Evolutionary conservation across 2,113 vertebrate genomes (phyloP), one percentile per base, ranked within the genome.

Genomic region (Hepsetus odoe): DNA sequence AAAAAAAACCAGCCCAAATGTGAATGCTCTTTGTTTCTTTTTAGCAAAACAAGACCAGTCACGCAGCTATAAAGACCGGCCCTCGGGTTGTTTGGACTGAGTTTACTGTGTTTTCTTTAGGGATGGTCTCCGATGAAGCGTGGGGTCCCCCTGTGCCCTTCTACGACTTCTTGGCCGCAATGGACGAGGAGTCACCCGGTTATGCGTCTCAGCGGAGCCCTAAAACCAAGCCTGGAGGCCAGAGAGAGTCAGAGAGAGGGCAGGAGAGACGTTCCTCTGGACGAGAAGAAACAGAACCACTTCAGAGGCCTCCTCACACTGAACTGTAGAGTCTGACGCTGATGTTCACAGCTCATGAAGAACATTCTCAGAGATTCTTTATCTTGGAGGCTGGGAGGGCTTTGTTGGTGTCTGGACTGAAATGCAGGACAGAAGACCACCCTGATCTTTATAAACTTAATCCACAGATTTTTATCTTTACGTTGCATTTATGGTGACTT

Each of bases 121-220:
- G 92, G 73, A 83, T 84, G 79, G 87, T 98, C 85, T 89, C 91
- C 5, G 92, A 91, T 18, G 89, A 92, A 13, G 87, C 90, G 18
- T 97, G 96, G 96, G 92, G 86, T 59, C 95, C 97, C 9, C 88
- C 92, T 3, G 91, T 92, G 32, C 90, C 95, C 0, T 94, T 96
- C 38, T 95, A 94, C 0, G 81, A 98, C 85, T 98, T 98, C 83
- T 93, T 99, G 16, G 90, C 88, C 61, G 88, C 94, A 91, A 97
- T 98, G 93, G 96, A 96, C 73, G 81, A 75, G 0, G 61, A 93
- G 0, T 6, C 83, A 1, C 90, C 88, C 0, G 88, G 88, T 24
- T 87, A 82, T 0, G 80, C 90, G 1, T 30, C 83, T 18, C 89
- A 87, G 62, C 89, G 83, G 51, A 42, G n/a, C 0, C 35, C 53